Conservation (phyloP, 2,888 invertebrate genomes). For the Sepiola atlantica region DNA sequence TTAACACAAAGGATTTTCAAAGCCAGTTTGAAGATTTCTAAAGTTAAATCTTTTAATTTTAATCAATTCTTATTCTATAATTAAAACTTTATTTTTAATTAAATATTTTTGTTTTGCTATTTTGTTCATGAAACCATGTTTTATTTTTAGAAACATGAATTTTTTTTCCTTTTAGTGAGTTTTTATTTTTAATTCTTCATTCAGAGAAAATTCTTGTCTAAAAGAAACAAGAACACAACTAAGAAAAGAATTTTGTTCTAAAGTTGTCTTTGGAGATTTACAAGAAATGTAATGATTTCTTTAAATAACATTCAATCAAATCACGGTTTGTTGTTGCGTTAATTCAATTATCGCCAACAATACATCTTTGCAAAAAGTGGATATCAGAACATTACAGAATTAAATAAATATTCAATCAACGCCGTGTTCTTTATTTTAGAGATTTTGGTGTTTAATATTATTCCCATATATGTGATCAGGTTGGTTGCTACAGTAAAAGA, state of each 20-base stretch:
- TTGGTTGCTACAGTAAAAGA: background rate
- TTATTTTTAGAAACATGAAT: background rate
- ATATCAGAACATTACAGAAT: background rate
- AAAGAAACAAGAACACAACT: background rate
- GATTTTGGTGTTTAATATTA: background rate
- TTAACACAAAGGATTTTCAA: background rate
- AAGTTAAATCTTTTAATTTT: background rate
- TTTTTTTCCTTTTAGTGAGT: background rate
- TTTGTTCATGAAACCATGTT: background rate
- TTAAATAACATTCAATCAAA: background rate
- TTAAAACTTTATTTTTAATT: background rate
- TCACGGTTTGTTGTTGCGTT: background rate
- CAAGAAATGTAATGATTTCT: background rate
- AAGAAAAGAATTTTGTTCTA: background rate
- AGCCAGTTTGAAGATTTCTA: background rate
- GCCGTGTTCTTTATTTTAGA: background rate
- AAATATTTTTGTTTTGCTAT: background rate
- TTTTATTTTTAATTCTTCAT: background rate
- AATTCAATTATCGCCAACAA: background rate
- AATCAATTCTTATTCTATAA: background rate
- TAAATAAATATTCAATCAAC: background rate
- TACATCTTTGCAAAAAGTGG: background rate
- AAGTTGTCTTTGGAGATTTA: background rate
- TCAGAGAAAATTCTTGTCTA: background rate
- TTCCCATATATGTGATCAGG: background rate